phyloP scores from a whole-genome alignment of 2,113 vertebrate genomes.

The Salvelinus fontinalis region DNA sequence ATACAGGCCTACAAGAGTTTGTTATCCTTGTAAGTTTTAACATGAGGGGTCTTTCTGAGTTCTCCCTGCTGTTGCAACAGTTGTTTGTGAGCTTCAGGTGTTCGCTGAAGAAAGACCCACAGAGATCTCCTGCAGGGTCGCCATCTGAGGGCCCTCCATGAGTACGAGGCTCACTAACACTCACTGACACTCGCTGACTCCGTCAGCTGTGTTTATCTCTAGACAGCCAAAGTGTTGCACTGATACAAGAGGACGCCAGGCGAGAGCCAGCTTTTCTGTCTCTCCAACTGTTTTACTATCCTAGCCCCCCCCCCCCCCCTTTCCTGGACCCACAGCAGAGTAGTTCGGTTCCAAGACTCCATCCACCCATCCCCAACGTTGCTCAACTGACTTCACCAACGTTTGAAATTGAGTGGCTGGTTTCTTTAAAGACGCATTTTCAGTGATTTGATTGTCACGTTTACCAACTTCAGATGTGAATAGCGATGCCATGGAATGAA shows the following conservation, averaged over 20 bases:
- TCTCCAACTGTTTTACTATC: not conserved
- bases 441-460: no score
- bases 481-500: no score
- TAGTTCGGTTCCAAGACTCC: no score
- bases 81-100: not conserved
- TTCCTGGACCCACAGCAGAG: no score
- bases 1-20: no score
- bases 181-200: not conserved
- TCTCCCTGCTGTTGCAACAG: not conserved
- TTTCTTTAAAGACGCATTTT: no score
- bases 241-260: constrained; percentile 13
- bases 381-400: no score
- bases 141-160: not conserved
- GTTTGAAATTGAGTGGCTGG: no score
- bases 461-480: no score
- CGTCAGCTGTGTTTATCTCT: constrained; percentile 29
- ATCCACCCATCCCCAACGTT: no score
- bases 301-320: no score
- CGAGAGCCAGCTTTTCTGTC: not conserved
- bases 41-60: not conserved
- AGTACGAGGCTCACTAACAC: constrained; percentile 3
- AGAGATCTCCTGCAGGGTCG: not conserved
- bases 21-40: not conserved
- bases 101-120: not conserved
- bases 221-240: constrained; percentile 8